Evolutionary conservation across 2,888 invertebrate genomes (phyloP), one percentile per base, ranked within the genome.

Genomic region (Arrhopalites spinosus): DNA sequence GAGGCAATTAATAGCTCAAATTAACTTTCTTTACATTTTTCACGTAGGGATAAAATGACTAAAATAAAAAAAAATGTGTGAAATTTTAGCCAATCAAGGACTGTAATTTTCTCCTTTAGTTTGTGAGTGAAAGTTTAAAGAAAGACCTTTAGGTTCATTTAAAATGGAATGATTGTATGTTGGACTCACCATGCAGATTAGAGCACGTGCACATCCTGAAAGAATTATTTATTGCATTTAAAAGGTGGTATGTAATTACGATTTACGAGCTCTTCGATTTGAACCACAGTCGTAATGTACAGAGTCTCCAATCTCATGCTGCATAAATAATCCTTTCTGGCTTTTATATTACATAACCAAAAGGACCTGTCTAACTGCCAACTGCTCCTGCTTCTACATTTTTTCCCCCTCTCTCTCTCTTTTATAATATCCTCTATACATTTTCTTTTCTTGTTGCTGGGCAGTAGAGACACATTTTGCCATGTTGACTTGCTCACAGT

Each of bases 181-280:
- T 11, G 59, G 25, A 17, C 11, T 23, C 11, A 23, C 11, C 59
- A 59, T 59, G 20, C 25, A 25, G 59, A 59, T 59, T 59, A 20
- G 23, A 25, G 59, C 36, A 36, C 50, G n/a, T n/a, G 30, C 29
- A 25, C 27, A 63, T 25, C 20, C 63, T 63, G 63, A 63, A 63
- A 63, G 63, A 63, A 63, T 63, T 63, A 63, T 63, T 63, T 63
- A 63, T 63, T 63, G 30, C 63, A 63, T 63, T 63, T 63, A 63
- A n/a, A 63, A 63, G 27, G 63, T 63, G 63, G 36, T 50, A 17
- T 29, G 63, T 63, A 63, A 63, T 63, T 63, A 63, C 63, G 30
- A 63, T n/a, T n/a, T n/a, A n/a, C n/a, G 30, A 36, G 36, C 36
- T 36, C 13, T 29, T 63, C 29, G 30, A 59, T 59, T 63, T 63